Percentiles rank a stretch among this genome's conserved stretches.
phyloP scores from a whole-genome alignment of 2,113 vertebrate genomes.

The Paramormyrops kingsleyae region DNA sequence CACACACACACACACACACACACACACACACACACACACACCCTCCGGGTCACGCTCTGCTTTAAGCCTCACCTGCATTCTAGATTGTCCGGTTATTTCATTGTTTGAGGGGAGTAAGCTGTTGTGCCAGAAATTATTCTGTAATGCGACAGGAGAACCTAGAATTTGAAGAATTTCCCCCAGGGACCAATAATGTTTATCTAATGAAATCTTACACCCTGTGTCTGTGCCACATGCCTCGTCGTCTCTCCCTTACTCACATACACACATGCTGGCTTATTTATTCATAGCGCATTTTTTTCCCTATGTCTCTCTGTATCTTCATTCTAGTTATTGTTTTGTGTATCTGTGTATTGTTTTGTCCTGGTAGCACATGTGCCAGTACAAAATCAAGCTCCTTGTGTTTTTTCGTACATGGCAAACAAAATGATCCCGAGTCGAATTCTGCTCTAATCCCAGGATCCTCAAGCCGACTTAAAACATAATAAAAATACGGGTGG shows the following conservation, averaged over 20 bases:
- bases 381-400: neutral
- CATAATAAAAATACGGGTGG: neutral
- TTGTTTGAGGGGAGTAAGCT: neutral
- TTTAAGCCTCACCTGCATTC: neutral
- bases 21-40: too few species aligned
- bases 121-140: neutral
- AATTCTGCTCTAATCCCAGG: neutral
- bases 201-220: neutral
- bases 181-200: neutral
- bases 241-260: neutral
- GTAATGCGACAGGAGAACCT: neutral
- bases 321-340: neutral
- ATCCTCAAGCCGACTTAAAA: neutral
- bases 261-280: neutral
- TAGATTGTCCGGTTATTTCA: neutral
- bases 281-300: neutral
- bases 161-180: neutral
- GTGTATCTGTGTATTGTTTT: neutral
- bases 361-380: neutral
- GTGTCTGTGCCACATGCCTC: neutral
- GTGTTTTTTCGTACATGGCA: neutral
- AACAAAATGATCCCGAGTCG: neutral
- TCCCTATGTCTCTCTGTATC: neutral
- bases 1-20: neutral
- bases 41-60: neutral